Evolutionary conservation across 2,888 invertebrate species (phyloP).

Genomic region (Caenorhabditis panamensis): DNA sequence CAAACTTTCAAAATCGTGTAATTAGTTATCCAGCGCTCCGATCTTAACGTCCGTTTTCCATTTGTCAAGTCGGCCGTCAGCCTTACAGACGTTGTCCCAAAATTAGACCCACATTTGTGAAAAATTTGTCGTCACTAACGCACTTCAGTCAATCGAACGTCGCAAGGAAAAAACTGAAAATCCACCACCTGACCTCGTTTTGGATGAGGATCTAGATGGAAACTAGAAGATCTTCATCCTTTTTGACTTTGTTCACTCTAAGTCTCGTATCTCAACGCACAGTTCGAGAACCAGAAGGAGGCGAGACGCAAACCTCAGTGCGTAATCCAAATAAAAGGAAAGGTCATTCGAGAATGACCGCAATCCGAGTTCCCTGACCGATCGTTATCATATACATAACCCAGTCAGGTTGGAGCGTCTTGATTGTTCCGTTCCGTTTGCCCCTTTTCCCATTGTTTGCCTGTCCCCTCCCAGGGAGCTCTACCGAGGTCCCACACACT

Average conservation of each 20-base stretch:
- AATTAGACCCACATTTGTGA: constrained; percentile 11
- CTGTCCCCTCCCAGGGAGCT: constrained; percentile 27
- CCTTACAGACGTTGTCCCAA: constrained; percentile 7
- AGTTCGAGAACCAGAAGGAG: constrained; percentile 8
- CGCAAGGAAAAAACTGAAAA: constrained; percentile 20
- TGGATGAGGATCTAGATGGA: neutral
- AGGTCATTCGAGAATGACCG: constrained; percentile 59
- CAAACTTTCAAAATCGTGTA: constrained; percentile 28
- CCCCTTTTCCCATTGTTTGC: constrained; percentile 40
- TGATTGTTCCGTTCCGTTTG: constrained; percentile 26
- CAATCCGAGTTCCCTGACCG: constrained; percentile 50
- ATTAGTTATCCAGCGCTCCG: constrained; percentile 43
- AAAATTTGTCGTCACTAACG: constrained; percentile 1
- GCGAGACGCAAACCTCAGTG: constrained; percentile 27
- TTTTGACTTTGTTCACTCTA: constrained; percentile 24
- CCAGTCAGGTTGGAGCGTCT: constrained; percentile 14
- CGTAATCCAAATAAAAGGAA: constrained; percentile 57
- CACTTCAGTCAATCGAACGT: neutral
- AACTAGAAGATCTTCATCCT: constrained; percentile 12
- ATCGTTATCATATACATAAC: constrained; percentile 58
- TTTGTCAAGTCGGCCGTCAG: constrained; percentile 21
- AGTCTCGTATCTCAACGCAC: constrained; percentile 24
- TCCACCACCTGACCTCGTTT: constrained; percentile 49
- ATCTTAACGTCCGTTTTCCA: constrained; percentile 7
- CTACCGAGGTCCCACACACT: constrained; percentile 52